Conservation (phyloP, 2,888 invertebrate genomes). For the Drosophila quinaria region DNA sequence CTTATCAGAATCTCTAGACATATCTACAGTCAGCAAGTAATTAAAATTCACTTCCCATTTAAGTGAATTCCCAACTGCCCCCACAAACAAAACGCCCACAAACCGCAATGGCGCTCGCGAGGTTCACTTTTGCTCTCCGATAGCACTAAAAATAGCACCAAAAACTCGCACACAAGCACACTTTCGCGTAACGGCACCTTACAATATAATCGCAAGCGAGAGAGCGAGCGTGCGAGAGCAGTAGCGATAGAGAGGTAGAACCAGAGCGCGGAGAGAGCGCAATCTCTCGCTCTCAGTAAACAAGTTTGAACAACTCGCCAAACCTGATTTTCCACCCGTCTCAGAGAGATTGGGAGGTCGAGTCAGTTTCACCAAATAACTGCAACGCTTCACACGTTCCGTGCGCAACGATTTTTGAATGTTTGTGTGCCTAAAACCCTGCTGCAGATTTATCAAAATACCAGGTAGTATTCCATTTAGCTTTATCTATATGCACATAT, state of each 20-base stretch:
- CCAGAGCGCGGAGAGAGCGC: constrained; percentile 21
- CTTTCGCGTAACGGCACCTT: constrained; percentile 6
- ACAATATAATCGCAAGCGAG: constrained; percentile 37
- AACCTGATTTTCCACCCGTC: constrained; percentile 63
- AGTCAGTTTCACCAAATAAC: constrained; percentile 51
- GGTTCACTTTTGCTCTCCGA: constrained; percentile 22
- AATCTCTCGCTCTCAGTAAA: constrained; percentile 54
- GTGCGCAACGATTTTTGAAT: constrained; percentile 37
- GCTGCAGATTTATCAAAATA: constrained; percentile 61
- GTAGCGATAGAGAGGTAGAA: constrained; percentile 13
- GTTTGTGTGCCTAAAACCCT: constrained; percentile 73
- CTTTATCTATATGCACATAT: constrained; percentile 6
- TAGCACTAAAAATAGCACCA: constrained; percentile 51
- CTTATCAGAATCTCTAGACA: constrained; percentile 5
- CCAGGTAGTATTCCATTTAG: constrained; percentile 21
- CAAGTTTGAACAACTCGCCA: constrained; percentile 60
- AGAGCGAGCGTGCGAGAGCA: constrained; percentile 14
- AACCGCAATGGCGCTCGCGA: constrained; percentile 3
- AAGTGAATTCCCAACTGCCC: constrained; percentile 28
- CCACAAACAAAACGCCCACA: constrained; percentile 24
- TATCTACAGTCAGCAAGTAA: constrained; percentile 14
- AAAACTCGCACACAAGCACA: constrained; percentile 1
- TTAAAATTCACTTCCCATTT: constrained; percentile 33
- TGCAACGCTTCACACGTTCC: constrained; percentile 52
- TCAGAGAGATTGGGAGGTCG: constrained; percentile 47